Percentiles rank a stretch among this genome's conserved stretches.
These are phyloP conservation scores for Neria commutata DNA, from an alignment of 2,888 invertebrate genomes.

Conservation along the genomic window DNA sequence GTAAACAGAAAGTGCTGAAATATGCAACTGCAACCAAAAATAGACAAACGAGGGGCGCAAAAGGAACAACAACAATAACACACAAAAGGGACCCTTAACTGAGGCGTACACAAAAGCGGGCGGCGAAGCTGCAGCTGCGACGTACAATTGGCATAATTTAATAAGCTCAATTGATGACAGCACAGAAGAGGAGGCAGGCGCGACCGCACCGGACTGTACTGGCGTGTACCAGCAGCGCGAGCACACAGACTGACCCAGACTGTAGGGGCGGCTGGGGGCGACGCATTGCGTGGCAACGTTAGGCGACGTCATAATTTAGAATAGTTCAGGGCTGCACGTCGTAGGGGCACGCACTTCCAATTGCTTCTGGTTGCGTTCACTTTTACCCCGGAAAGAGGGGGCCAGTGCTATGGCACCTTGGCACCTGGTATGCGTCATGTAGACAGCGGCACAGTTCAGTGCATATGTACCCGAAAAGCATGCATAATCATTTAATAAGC, in stretches of 20 bases:
- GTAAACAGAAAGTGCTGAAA: too few species aligned
- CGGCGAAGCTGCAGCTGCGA: not conserved
- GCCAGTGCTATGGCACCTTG: too few species aligned
- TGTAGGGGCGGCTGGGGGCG: not conserved
- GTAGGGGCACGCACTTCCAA: not conserved
- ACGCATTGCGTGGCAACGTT: not conserved
- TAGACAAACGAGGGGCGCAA: not conserved
- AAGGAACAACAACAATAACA: not conserved
- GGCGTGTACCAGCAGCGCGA: not conserved
- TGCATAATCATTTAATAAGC: constrained; percentile 6
- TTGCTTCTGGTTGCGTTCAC: not conserved
- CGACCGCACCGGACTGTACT: too few species aligned
- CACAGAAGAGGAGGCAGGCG: not conserved
- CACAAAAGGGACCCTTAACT: too few species aligned
- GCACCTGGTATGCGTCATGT: too few species aligned
- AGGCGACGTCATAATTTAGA: not conserved
- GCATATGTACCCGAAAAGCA: too few species aligned
- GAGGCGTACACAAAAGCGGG: not conserved
- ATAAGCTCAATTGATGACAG: constrained; percentile 9
- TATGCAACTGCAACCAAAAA: not conserved
- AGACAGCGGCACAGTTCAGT: too few species aligned
- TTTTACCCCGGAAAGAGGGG: too few species aligned
- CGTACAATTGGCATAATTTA: not conserved
- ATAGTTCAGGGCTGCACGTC: not conserved
- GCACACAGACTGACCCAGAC: not conserved